Conservation (phyloP, 2,113 vertebrate species). For the Osmerus eperlanus region DNA sequence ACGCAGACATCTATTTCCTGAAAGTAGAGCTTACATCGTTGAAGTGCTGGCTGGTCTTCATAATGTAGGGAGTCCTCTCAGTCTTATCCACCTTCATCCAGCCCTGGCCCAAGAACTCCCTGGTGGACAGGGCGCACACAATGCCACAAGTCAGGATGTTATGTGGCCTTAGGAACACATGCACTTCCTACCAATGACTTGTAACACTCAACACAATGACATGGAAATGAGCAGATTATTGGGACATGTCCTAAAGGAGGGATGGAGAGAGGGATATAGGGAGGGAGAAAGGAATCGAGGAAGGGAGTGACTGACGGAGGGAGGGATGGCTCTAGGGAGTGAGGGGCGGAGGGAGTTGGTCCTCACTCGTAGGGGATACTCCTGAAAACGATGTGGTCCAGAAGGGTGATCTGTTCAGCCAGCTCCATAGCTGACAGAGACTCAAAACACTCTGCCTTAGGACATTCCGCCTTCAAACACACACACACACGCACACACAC, state of each 20-base stretch:
- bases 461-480: slow-evolving; percentile 77
- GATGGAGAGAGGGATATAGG: neutral
- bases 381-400: slow-evolving; percentile 94
- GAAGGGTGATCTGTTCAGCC: slow-evolving; percentile 94
- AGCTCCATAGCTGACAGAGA: slow-evolving; percentile 94
- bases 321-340: too few relatives aligned
- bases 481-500: slow-evolving; percentile 1
- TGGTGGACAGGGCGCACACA: slow-evolving; percentile 36
- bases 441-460: slow-evolving; percentile 88
- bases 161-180: too few relatives aligned
- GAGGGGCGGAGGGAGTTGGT: too few relatives aligned
- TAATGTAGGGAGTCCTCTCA: slow-evolving; percentile 82
- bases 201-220: neutral
- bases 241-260: neutral
- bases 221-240: neutral
- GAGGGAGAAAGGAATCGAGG: too few relatives aligned
- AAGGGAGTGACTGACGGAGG: too few relatives aligned
- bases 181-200: too few relatives aligned
- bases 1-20: too few relatives aligned
- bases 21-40: slow-evolving; percentile 76
- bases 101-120: slow-evolving; percentile 87
- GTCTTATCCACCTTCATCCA: slow-evolving; percentile 90
- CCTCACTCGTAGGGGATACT: slow-evolving; percentile 98
- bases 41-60: slow-evolving; percentile 89
- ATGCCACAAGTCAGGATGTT: neutral